Conservation (phyloP, 2,113 vertebrate species). For the Hystrix brachyura region DNA sequence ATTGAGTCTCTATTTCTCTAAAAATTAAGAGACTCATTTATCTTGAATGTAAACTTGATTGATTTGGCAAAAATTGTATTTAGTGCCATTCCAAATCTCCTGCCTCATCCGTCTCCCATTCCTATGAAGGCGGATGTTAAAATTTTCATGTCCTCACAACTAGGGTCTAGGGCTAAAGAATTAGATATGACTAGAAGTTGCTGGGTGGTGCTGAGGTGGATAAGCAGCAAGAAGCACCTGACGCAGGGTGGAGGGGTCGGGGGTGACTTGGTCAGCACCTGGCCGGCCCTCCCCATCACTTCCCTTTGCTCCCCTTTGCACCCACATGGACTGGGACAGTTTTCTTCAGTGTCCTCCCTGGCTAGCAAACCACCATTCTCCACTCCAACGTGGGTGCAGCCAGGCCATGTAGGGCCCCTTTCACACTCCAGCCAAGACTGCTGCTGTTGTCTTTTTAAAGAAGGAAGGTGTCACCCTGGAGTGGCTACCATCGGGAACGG, state of each 20-base stretch:
- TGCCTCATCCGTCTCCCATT: background rate
- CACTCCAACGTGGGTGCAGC: background rate
- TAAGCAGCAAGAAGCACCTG: background rate
- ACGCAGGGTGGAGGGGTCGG: background rate
- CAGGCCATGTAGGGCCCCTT: background rate
- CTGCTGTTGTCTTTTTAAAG: background rate
- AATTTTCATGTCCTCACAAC: background rate
- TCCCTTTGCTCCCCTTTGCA: background rate
- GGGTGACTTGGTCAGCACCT: background rate
- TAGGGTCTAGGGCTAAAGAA: background rate
- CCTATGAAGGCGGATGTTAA: background rate
- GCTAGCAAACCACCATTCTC: background rate
- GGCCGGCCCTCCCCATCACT: background rate
- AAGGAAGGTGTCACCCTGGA: background rate
- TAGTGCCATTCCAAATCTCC: background rate
- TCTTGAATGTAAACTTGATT: background rate
- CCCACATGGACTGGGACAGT: background rate
- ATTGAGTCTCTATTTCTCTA: background rate
- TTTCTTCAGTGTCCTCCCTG: background rate
- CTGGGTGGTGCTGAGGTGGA: background rate
- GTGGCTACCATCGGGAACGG: background rate
- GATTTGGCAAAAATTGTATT: background rate
- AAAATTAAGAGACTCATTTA: background rate
- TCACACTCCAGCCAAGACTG: background rate
- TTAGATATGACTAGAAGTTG: background rate